Base-by-base conservation (phyloP, 2,113 vertebrate species). In the Galeopterus variegatus region DNA sequence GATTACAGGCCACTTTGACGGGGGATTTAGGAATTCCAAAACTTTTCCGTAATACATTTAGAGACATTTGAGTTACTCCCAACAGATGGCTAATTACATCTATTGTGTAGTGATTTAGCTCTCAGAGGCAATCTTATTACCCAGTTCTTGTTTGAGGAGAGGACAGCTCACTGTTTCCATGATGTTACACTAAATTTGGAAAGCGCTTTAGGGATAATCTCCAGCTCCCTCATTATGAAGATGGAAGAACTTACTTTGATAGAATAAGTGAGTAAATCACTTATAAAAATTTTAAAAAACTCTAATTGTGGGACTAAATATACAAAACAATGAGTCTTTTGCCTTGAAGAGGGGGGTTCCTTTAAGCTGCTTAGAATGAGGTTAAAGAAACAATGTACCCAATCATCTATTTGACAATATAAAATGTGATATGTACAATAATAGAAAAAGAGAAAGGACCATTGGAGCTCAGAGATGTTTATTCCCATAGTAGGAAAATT, bases 41-140 rank as follows among this genome's bases (percentile, higher is more conserved):
- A 97, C 92, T 98, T 97, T 97, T 93, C 62, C 95, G 96, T 88
- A 95, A 97, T 95, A 88, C 94, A 95, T 96, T 97, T 96, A 97
- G 67, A 96, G 76, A 94, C 96, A 92, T 96, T 93, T 95, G 93
- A 97, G 92, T 84, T 96, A 97, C 96, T 97, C 97, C 97, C 96
- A 97, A 84, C 97, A 98, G 97, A 98, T 98, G 97, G 97, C 96
- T 97, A 98, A 98, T 98, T 98, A 93, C 96, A 96, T 97, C 96
- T 97, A 96, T 97, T 97, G 97, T 98, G 92, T 84, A 64, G 92
- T 97, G 96, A 95, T 97, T 97, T 97, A 97, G 90, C 67, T 96
- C 95, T 97, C 87, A 87, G 58, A 97, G 75, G 96, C 97, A 96
- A 97, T 97, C 96, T 96, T 97, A 96, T 98, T 97, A 87, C 77